Conservation (phyloP, 1,140 invertebrate genomes). For the Drosophila tani region DNA sequence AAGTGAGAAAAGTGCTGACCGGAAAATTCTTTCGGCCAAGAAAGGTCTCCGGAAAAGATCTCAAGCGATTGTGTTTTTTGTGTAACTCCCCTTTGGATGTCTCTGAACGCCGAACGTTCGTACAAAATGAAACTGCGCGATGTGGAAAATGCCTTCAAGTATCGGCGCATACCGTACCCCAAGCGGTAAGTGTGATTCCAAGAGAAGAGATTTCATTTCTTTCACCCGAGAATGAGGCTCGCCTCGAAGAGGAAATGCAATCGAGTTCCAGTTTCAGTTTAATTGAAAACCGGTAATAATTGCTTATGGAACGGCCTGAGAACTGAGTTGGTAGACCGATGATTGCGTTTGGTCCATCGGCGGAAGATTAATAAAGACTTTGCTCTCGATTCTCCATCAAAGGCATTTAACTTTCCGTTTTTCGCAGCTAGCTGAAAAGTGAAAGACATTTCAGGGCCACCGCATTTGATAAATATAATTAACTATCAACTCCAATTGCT, state of each 20-base stretch:
- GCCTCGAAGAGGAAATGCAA: slow-evolving; percentile 39
- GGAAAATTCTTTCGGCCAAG: slow-evolving; percentile 37
- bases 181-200: slow-evolving; percentile 75
- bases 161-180: slow-evolving; percentile 82
- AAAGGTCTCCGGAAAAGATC: slow-evolving; percentile 33
- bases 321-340: slow-evolving; percentile 26
- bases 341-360: slow-evolving; percentile 35
- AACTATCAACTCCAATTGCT: slow-evolving; percentile 35
- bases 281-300: slow-evolving; percentile 76
- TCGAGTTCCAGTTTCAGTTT: slow-evolving; percentile 54
- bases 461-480: slow-evolving; percentile 41
- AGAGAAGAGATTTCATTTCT: slow-evolving; percentile 22
- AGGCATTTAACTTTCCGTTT: slow-evolving; percentile 70
- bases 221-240: slow-evolving; percentile 24
- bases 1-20: slow-evolving; percentile 30
- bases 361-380: slow-evolving; percentile 23
- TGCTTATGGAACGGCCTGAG: slow-evolving; percentile 46
- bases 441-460: slow-evolving; percentile 46
- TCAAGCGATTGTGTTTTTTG: slow-evolving; percentile 33
- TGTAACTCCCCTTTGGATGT: slow-evolving; percentile 46
- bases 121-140: slow-evolving; percentile 84
- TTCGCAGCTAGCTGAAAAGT: slow-evolving; percentile 53
- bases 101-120: slow-evolving; percentile 66
- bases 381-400: slow-evolving; percentile 61
- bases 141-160: slow-evolving; percentile 83